Evolutionary conservation across 2,888 invertebrate species (phyloP), one percentile per base, ranked within the genome.

Genomic region (Seira musarum): DNA sequence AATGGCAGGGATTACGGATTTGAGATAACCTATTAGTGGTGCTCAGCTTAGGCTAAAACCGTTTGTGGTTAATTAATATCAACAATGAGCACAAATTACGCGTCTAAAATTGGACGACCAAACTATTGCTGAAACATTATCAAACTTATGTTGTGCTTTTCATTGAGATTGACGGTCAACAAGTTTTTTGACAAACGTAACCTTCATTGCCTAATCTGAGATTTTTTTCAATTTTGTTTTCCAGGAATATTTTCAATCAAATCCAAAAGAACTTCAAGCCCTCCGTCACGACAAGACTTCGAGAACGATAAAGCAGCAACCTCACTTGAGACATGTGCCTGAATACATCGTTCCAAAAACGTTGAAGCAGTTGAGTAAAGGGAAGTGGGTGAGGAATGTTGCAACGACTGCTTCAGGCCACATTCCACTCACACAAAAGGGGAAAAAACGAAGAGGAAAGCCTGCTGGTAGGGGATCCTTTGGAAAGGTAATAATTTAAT

Each of bases 211-310:
- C n/a, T n/a, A n/a, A n/a, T n/a, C n/a, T n/a, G n/a, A n/a, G n/a
- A n/a, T n/a, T n/a, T n/a, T n/a, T n/a, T n/a, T n/a, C n/a, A n/a
- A n/a, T n/a, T n/a, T n/a, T n/a, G 81, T 83, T 85, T 89, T 89
- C 68, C 88, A 94, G 93, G 93, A 94, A 22, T 97, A 96, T 89
- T 98, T 98, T 88, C 95, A 95, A 88, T 95, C 97, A 87, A 96
- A 98, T 89, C 95, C 97, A 0, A 91, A 92, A 3, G 98, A 98
- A 88, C 89, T 96, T 68, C 93, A 95, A 86, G 93, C 96, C 0
- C 89, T 98, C 64, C 90, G 96, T 5, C 93, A 97, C 82, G 96
- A 96, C 88, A 95, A 94, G 88, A 94, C 95, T 0, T 89, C 97
- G 19, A 96, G 96, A 87, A 95, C 95, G 0, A 95, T 97, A 0